Evolutionary conservation across 2,113 vertebrate genomes (phyloP), one percentile per base, ranked within the genome.

Genomic region (Callocephalon fimbriatum): DNA sequence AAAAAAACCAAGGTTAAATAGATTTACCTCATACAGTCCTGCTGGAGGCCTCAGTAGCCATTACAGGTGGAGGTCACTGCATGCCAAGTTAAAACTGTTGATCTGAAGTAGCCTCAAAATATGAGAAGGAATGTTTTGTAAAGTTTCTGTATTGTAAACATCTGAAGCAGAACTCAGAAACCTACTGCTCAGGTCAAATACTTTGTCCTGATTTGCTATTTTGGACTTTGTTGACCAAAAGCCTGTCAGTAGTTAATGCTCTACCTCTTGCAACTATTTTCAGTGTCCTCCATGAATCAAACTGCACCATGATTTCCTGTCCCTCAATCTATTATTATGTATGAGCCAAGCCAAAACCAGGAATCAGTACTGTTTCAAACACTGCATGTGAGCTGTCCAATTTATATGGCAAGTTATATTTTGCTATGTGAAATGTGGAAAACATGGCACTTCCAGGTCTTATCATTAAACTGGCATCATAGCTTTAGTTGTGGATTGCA

Each of bases 131-230:
- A 71, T n/a, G 9, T 40, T 91, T 87, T 85, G 4, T 82, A 18
- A 54, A 48, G 6, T 71, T 94, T 74, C 44, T 50, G 7, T 65
- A 23, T 29, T 72, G 31, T 29, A 61, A 26, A 15, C 2, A 19
- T 65, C 21, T 75, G 66, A 87, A 90, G 65, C 6, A 82, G n/a
- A 86, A 38, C 7, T 42, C 44, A 73, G 32, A 93, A 61, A 12
- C 3, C 9, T 78, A 56, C 31, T 47, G 25, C 65, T 48, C 10
- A 38, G 32, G 45, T 26, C 48, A 90, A 53, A 68, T 25, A 26
- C 3, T 4, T 68, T 47, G 4, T 86, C 14, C 4, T 80, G 2
- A 0, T 70, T 61, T 40, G 15, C 27, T 84, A 0, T 53, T 7
- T 2, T 70, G 63, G 37, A 5, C 26, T 86, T 73, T 65, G 23